Evolutionary conservation across 2,797 vertebrate species (phyloP).

Genomic region (Cottoperca gobio): DNA sequence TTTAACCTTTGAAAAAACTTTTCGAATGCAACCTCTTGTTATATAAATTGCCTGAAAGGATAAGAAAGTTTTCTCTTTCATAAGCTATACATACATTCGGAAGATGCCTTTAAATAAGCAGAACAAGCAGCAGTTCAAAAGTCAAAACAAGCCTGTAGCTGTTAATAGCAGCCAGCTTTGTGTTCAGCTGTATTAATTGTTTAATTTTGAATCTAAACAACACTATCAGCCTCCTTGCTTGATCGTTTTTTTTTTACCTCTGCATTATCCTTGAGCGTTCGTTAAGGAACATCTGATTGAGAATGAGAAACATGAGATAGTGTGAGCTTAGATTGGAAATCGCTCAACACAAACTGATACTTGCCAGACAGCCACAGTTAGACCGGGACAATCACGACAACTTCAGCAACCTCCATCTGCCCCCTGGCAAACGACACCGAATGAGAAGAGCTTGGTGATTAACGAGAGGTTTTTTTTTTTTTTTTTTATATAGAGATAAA

Average conservation of each 20-base stretch:
- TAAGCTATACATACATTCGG: constrained; percentile 16
- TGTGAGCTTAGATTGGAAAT: constrained; percentile 31
- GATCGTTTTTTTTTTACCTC: background rate
- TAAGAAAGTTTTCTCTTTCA: constrained; percentile 1
- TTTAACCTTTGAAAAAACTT: constrained; percentile 8
- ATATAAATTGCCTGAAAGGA: background rate
- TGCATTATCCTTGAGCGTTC: constrained; percentile 11
- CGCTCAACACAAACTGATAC: constrained; percentile 37
- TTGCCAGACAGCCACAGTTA: constrained; percentile 46
- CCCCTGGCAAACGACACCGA: constrained; percentile 45
- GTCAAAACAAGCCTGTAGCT: background rate
- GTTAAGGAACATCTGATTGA: constrained; percentile 2
- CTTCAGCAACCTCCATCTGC: constrained; percentile 53
- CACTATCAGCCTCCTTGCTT: background rate
- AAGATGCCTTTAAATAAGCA: background rate
- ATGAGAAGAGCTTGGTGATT: constrained; percentile 52
- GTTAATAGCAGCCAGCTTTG: background rate
- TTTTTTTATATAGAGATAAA: constrained; percentile 74
- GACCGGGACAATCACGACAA: constrained; percentile 24
- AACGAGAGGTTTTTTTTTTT: constrained; percentile 20
- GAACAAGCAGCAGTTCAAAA: background rate
- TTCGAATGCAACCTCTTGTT: background rate
- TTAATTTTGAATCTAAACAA: background rate
- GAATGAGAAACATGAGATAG: constrained; percentile 8
- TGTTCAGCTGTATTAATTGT: background rate